Base-by-base conservation (phyloP, 1,140 invertebrate genomes). In the Cylas formicarius region DNA sequence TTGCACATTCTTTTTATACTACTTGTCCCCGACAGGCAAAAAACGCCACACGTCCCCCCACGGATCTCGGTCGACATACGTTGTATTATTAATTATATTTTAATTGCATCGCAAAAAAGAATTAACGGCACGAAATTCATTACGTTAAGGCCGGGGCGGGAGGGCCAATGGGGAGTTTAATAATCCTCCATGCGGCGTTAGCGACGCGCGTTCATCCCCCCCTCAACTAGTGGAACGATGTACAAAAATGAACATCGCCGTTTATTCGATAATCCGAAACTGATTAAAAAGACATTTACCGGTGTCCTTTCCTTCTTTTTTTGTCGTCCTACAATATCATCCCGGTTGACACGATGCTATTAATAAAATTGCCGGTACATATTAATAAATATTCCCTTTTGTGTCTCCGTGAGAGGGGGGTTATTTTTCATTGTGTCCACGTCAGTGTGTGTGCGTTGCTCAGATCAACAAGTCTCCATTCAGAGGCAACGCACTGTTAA, bases 391-490 rank as follows among this genome's bases (percentile, higher is more conserved):
- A 39, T 39, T 24, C 45, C 19, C 18, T 33, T 48, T 44, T 31
- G 27, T 23, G 19, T 28, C 38, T 20, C 29, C 27, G 22, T 28
- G 47, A 43, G 9, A 3, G 22, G 17, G 23, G 5, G 26, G n/a
- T n/a, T n/a, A n/a, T n/a, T 22, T 22, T 16, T 42, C 46, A 36
- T 34, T 37, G 36, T 22, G 17, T 19, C 21, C 38, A 33, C 45
- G 23, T 38, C 29, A 31, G 18, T 46, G 42, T 48, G 29, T 53
- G 53, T 57, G 48, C 53, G 58, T 48, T 56, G 58, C 51, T 57
- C 60, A 56, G 55, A 60, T 62, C 60, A 62, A 62, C 60, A 62
- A 62, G 60, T 62, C 44, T 42, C 41, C 38, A 62, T 52, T 58
- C 37, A 50, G 42, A 50, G 34, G 44, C 52, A 57, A 51, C 48